phyloP scores from a whole-genome alignment of 64 coral and sea anemone species.

The Actinia tenebrosa region DNA sequence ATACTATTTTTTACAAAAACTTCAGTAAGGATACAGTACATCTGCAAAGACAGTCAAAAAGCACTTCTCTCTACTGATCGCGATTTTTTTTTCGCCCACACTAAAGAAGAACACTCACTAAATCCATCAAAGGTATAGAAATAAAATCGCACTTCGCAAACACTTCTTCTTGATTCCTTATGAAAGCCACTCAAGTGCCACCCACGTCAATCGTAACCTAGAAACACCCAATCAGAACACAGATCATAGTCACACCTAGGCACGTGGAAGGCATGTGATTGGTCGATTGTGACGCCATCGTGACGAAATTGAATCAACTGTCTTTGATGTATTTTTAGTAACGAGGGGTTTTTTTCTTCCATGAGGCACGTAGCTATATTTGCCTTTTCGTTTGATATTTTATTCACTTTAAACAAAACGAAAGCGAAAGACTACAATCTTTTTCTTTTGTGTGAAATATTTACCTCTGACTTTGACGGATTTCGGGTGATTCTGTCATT shows the following conservation, averaged over 20 bases:
- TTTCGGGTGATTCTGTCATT: not conserved
- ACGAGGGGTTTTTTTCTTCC: not conserved
- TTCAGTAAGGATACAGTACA: not conserved
- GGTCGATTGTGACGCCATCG: conserved; percentile 40
- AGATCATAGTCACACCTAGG: conserved; percentile 45
- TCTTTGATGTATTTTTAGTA: conserved; percentile 13
- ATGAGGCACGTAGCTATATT: not conserved
- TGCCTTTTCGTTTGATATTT: not conserved
- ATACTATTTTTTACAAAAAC: not conserved
- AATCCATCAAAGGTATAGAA: conserved; percentile 4
- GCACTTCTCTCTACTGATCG: not conserved
- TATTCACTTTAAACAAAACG: not conserved
- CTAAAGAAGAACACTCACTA: not conserved
- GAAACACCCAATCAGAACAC: conserved; percentile 76
- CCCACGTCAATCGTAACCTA: conserved; percentile 39
- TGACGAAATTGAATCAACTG: conserved; percentile 34
- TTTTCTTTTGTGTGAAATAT: not conserved
- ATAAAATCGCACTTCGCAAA: not conserved
- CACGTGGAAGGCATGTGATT: conserved; percentile 38
- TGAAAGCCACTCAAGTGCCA: conserved; percentile 46
- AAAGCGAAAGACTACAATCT: not conserved
- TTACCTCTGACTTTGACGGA: not conserved
- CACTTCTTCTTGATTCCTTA: conserved; percentile 1
- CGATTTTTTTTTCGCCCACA: conserved; percentile 5
- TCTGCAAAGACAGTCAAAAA: conserved; percentile 10